These are phyloP conservation scores for Julus scanicus DNA, from an alignment of 2,888 invertebrate genomes.

Conservation along the genomic window DNA sequence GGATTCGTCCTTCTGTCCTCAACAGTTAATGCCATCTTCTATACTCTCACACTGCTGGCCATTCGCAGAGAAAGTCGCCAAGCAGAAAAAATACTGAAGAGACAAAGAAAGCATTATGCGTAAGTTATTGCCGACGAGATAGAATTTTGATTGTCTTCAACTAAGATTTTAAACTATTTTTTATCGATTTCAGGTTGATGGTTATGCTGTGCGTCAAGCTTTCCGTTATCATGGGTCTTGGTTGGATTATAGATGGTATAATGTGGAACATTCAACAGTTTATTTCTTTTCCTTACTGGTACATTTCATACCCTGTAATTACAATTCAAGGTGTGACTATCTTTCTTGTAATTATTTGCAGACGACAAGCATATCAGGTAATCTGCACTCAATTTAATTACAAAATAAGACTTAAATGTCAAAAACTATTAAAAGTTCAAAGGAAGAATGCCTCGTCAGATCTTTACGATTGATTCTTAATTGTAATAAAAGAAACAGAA, in stretches of 20 bases:
- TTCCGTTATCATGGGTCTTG: conserved; percentile 49
- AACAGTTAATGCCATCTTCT: conserved; percentile 53
- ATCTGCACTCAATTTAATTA: conserved; percentile 4
- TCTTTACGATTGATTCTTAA: neutral
- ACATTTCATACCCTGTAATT: conserved; percentile 26
- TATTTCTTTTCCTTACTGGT: conserved; percentile 63
- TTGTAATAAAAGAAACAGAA: neutral
- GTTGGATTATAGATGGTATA: conserved; percentile 41
- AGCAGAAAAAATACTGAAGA: conserved; percentile 53
- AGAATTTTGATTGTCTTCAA: neutral
- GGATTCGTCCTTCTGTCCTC: conserved; percentile 53
- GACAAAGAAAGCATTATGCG: conserved; percentile 54
- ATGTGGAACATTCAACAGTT: neutral
- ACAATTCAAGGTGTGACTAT: conserved; percentile 48
- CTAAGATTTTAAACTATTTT: neutral
- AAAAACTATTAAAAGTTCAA: neutral
- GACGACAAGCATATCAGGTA: neutral
- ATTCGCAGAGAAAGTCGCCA: conserved; percentile 49
- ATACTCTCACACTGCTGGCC: conserved; percentile 54
- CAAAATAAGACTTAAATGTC: conserved; percentile 29
- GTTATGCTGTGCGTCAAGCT: conserved; percentile 23
- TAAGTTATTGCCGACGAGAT: conserved; percentile 49
- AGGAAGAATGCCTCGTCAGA: neutral
- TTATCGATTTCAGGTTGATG: conserved; percentile 47
- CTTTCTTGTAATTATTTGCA: neutral